A percentile compares a stretch with the other conserved stretches of the same genome.
Evolutionary conservation across 2,888 invertebrate species (phyloP).

Genomic region (Napeogenes inachia): DNA sequence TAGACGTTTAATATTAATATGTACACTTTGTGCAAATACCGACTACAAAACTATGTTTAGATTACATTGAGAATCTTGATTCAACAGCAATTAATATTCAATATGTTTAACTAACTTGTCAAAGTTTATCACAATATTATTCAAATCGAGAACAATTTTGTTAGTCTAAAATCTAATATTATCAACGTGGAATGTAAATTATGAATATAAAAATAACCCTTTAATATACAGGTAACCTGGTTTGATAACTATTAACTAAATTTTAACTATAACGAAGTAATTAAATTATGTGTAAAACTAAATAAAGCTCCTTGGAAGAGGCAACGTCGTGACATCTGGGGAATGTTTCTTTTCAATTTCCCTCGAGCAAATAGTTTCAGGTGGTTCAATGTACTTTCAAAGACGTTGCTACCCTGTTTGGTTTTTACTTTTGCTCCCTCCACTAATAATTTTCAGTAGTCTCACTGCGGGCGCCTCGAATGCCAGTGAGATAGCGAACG

Average conservation of each 20-base stretch:
- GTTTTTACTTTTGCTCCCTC: conserved; percentile 48
- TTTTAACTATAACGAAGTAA: conserved; percentile 4
- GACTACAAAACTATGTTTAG: neutral
- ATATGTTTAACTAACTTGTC: no score
- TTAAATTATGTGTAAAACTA: conserved; percentile 28
- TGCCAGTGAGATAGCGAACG: conserved; percentile 85
- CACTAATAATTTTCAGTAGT: conserved; percentile 82
- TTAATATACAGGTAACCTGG: conserved; percentile 2
- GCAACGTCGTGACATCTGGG: conserved; percentile 22
- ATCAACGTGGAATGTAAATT: neutral
- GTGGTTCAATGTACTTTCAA: conserved; percentile 4
- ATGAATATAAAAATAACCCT: neutral
- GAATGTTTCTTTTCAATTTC: conserved; percentile 11
- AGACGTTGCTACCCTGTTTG: conserved; percentile 13
- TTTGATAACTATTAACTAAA: neutral
- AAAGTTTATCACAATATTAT: no score
- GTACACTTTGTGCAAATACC: neutral
- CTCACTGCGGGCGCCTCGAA: conserved; percentile 90
- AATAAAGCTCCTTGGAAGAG: conserved; percentile 31
- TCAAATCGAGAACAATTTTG: no score
- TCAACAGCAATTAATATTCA: no score
- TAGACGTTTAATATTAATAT: neutral
- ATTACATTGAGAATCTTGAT: neutral
- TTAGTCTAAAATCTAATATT: no score
- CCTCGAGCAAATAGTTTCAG: conserved; percentile 3